phyloP scores from a whole-genome alignment of 2,113 vertebrate genomes.

The Aplodontia rufa region DNA sequence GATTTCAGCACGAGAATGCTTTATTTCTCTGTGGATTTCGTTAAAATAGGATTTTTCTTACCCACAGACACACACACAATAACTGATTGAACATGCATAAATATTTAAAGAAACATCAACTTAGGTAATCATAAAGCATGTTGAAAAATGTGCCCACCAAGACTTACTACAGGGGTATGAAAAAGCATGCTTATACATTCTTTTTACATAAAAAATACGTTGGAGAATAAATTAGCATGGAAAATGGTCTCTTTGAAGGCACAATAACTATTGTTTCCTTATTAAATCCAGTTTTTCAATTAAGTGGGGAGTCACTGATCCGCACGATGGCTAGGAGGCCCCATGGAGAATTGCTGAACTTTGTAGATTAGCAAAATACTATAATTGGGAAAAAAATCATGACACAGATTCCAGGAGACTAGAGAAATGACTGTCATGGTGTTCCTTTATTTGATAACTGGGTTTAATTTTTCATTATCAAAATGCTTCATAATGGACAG shows the following conservation, averaged over 20 bases:
- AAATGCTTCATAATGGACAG: slow-evolving; percentile 40
- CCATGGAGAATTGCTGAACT: slow-evolving; percentile 76
- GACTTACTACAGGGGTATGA: slow-evolving; percentile 63
- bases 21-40: slow-evolving; percentile 70
- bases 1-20: slow-evolving; percentile 36
- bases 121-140: slow-evolving; percentile 61
- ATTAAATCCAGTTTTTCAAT: slow-evolving; percentile 80
- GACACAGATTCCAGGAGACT: slow-evolving; percentile 47
- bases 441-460: slow-evolving; percentile 49
- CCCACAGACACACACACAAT: slow-evolving; percentile 46
- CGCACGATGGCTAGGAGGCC: slow-evolving; percentile 3
- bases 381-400: slow-evolving; percentile 34
- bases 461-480: slow-evolving; percentile 63
- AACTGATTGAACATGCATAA: slow-evolving; percentile 70
- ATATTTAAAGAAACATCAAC: slow-evolving; percentile 71
- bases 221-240: slow-evolving; percentile 78
- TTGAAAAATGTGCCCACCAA: slow-evolving; percentile 74
- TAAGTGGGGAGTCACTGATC: slow-evolving; percentile 64
- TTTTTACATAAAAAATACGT: slow-evolving; percentile 73
- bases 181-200: slow-evolving; percentile 66
- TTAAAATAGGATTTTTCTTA: slow-evolving; percentile 61
- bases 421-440: slow-evolving; percentile 48
- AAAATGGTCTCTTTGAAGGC: slow-evolving; percentile 77
- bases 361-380: slow-evolving; percentile 73
- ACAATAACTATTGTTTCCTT: slow-evolving; percentile 80